Conservation (phyloP, 2,113 vertebrate species). For the Maccullochella peelii region DNA sequence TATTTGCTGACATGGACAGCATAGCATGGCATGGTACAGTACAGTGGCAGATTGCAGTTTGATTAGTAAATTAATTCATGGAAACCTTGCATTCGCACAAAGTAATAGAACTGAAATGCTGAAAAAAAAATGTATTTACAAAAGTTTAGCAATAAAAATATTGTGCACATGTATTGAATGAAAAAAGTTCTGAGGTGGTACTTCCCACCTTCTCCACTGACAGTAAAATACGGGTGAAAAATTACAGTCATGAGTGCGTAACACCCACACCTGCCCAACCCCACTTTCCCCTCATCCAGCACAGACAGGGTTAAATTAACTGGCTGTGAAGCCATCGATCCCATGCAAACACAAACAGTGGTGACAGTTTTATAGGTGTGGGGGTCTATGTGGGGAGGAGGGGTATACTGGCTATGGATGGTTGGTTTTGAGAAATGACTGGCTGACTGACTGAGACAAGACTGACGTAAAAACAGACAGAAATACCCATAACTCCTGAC, state of each 20-base stretch:
- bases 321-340: slow-evolving; percentile 55
- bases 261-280: slow-evolving; percentile 2
- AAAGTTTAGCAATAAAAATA: too few species aligned
- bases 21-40: too few species aligned
- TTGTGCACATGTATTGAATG: too few species aligned
- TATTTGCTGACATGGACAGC: too few species aligned
- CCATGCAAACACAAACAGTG: slow-evolving; percentile 53
- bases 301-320: slow-evolving; percentile 44
- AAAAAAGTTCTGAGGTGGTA: not conserved
- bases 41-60: too few species aligned
- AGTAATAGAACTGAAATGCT: too few species aligned
- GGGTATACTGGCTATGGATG: not conserved
- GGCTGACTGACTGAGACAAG: slow-evolving; percentile 18
- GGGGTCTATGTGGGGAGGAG: not conserved
- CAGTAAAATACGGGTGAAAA: slow-evolving; percentile 31
- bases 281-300: slow-evolving; percentile 4
- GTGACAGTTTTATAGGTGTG: slow-evolving; percentile 63
- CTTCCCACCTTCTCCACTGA: not conserved
- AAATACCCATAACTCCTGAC: slow-evolving; percentile 45
- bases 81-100: too few species aligned
- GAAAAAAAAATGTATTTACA: too few species aligned
- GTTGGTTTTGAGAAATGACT: slow-evolving; percentile 56
- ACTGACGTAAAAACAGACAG: slow-evolving; percentile 11
- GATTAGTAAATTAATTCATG: too few species aligned
- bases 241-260: slow-evolving; percentile 13